Conservation (phyloP, 2,888 invertebrate species). For the Anagyrus pseudococci region DNA sequence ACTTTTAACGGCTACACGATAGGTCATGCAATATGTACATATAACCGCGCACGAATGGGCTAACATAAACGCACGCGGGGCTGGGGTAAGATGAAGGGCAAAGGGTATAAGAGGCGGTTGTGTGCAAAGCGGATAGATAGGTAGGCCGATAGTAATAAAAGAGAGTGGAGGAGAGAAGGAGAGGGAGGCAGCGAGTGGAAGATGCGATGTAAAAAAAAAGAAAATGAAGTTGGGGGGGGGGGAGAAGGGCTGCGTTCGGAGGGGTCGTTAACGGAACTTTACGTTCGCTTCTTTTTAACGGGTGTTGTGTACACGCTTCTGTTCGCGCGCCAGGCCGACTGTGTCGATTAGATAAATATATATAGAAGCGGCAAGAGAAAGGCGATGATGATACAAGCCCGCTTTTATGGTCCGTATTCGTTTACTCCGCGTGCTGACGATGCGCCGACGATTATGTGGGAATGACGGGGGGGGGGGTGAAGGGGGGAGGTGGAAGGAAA, state of each 20-base stretch:
- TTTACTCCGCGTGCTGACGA: neutral
- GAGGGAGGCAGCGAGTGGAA: slow-evolving; percentile 1
- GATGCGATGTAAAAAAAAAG: slow-evolving; percentile 15
- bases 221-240: too few species aligned
- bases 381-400: too few species aligned
- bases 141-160: neutral
- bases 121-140: slow-evolving; percentile 4
- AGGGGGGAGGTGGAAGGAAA: neutral
- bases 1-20: slow-evolving; percentile 37
- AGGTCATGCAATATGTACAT: slow-evolving; percentile 49
- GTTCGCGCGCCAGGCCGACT: slow-evolving; percentile 15
- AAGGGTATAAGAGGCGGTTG: neutral
- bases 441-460: neutral
- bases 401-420: slow-evolving; percentile 2
- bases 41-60: slow-evolving; percentile 42
- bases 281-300: slow-evolving; percentile 24
- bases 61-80: slow-evolving; percentile 15
- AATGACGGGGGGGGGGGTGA: too few species aligned
- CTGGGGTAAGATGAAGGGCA: neutral
- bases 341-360: too few species aligned
- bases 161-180: neutral
- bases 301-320: slow-evolving; percentile 24
- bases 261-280: slow-evolving; percentile 28
- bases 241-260: slow-evolving; percentile 15
- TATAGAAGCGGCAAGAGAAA: too few species aligned